phyloP scores from a whole-genome alignment of 2,797 vertebrate genomes.

The Anisognathus igniventris region DNA sequence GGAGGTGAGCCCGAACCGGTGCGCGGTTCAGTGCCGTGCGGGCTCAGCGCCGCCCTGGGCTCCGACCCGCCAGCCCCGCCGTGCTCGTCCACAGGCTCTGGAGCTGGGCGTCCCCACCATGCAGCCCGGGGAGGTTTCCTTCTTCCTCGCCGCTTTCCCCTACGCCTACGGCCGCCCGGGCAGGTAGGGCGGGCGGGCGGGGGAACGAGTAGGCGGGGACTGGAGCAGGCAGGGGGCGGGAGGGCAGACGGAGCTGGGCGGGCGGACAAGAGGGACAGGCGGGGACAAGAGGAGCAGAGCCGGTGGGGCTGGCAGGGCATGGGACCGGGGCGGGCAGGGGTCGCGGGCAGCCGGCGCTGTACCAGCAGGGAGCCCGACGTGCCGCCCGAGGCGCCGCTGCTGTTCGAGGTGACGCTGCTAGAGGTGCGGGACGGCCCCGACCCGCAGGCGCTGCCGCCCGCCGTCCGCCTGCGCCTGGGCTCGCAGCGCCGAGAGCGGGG shows the following conservation, averaged over 20 bases:
- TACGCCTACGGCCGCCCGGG: constrained; percentile 80
- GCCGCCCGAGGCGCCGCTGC: constrained; percentile 79
- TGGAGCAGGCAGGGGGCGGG: no score
- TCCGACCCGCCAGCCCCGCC: not conserved
- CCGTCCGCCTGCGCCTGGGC: constrained; percentile 80
- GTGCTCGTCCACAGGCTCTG: constrained; percentile 72
- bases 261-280: not conserved
- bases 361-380: constrained; percentile 83
- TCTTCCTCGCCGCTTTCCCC: constrained; percentile 82
- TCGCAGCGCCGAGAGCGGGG: constrained; percentile 84
- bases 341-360: not conserved
- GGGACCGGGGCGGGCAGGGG: no score
- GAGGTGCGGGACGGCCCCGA: constrained; percentile 78
- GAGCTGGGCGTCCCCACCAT: constrained; percentile 82
- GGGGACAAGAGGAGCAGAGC: not conserved
- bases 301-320: no score
- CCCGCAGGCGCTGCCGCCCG: constrained; percentile 65
- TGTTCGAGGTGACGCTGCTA: constrained; percentile 86
- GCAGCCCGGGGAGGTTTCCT: constrained; percentile 77
- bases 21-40: not conserved
- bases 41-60: not conserved
- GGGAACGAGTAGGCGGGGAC: not conserved
- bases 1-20: constrained; percentile 66
- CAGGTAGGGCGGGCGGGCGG: constrained; percentile 71
- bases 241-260: not conserved